These are phyloP conservation scores for Acromyrmex echinatior DNA, from an alignment of 1,140 invertebrate genomes.

Conservation along the genomic window DNA sequence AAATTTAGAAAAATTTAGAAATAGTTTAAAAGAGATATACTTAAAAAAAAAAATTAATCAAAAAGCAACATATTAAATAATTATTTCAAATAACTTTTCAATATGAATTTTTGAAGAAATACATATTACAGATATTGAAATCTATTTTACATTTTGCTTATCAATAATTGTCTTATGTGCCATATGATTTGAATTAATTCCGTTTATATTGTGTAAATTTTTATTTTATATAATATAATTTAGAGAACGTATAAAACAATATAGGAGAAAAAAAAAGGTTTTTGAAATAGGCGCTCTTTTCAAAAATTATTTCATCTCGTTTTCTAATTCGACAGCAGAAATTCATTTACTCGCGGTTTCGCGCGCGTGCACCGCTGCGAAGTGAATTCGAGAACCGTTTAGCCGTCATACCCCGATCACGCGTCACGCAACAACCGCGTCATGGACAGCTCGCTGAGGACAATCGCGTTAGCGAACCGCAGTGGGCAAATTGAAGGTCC, in stretches of 20 bases:
- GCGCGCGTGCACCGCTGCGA: background rate
- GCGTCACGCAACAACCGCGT: conserved; percentile 58
- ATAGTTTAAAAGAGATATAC: background rate
- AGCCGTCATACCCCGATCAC: conserved; percentile 62
- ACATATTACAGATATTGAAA: background rate
- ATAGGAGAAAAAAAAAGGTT: background rate
- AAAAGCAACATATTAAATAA: background rate
- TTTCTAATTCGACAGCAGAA: background rate
- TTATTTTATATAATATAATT: background rate
- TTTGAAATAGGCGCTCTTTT: background rate
- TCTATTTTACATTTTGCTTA: background rate
- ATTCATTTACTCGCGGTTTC: conserved; percentile 46
- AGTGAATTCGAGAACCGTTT: conserved; percentile 51
- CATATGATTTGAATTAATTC: background rate
- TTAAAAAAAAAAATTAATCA: background rate
- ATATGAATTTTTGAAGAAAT: background rate
- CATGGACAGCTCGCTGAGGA: conserved; percentile 75
- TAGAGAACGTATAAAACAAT: background rate
- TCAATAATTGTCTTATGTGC: background rate
- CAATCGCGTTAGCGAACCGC: conserved; percentile 84
- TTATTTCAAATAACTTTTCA: background rate
- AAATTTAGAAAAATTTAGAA: background rate
- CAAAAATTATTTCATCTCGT: background rate
- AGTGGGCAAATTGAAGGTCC: conserved; percentile 86
- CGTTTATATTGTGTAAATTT: background rate